phyloP scores from a whole-genome alignment of 2,797 vertebrate genomes.

The Sebastes minor region DNA sequence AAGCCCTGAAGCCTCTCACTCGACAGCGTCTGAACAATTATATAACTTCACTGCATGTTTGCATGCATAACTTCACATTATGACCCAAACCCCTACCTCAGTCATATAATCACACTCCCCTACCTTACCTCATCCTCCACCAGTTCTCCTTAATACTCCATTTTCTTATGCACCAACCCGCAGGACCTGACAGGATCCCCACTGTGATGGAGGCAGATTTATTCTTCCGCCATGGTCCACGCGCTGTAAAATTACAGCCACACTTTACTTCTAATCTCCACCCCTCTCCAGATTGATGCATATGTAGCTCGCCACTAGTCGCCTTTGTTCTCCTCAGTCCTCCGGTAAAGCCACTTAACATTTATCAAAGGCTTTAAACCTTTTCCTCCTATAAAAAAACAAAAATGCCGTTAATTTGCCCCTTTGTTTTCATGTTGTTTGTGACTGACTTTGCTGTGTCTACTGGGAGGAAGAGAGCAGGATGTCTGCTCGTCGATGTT shows the following conservation, averaged over 20 bases:
- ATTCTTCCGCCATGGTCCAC: constrained; percentile 17
- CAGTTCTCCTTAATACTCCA: not conserved
- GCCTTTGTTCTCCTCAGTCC: constrained; percentile 63
- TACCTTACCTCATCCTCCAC: not conserved
- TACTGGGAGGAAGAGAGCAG: not conserved
- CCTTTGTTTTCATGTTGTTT: constrained; percentile 10
- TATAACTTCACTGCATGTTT: constrained; percentile 36
- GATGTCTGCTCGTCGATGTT: constrained; percentile 6
- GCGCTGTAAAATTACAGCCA: constrained; percentile 20
- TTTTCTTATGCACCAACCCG: not conserved
- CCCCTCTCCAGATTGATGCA: constrained; percentile 36
- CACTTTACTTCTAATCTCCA: constrained; percentile 26
- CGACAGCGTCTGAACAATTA: constrained; percentile 47
- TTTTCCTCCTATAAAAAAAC: constrained; percentile 15
- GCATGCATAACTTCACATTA: constrained; percentile 27
- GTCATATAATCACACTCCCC: constrained; percentile 1
- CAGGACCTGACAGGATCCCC: constrained; percentile 8
- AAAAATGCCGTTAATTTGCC: constrained; percentile 3
- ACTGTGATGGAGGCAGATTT: constrained; percentile 29
- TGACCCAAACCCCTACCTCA: constrained; percentile 17
- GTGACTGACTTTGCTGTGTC: not conserved
- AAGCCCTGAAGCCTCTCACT: constrained; percentile 38
- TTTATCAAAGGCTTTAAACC: constrained; percentile 20
- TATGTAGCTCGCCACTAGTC: constrained; percentile 21
- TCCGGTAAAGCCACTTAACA: constrained; percentile 39